A percentile compares a stretch with the other conserved stretches of the same genome.
Conservation (phyloP, 2,113 vertebrate genomes). For the Callopanchax toddi region DNA sequence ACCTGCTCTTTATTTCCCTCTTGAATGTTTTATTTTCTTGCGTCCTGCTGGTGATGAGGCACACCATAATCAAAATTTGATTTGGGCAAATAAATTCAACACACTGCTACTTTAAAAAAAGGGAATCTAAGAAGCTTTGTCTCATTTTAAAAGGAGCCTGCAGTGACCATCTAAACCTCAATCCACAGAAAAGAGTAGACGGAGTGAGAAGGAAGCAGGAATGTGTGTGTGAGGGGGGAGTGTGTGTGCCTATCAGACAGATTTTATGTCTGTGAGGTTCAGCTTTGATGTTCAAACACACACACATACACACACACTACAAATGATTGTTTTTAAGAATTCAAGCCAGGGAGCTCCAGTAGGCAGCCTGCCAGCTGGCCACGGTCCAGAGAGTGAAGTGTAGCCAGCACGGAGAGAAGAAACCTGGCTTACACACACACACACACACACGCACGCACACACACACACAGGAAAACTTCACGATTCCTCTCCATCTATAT, state of each 20-base stretch:
- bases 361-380: conserved; percentile 79
- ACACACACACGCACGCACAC: conserved; percentile 19
- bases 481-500: conserved; percentile 9
- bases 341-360: conserved; percentile 80
- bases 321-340: conserved; percentile 84
- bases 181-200: conserved; percentile 54
- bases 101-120: not conserved
- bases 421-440: conserved; percentile 61
- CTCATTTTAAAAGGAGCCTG: conserved; percentile 49
- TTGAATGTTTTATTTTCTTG: conserved; percentile 26
- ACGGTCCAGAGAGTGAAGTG: conserved; percentile 71
- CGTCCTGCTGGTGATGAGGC: conserved; percentile 20
- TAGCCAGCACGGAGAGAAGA: conserved; percentile 70
- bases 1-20: conserved; percentile 17
- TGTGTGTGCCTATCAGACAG: conserved; percentile 54
- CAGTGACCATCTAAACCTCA: conserved; percentile 57
- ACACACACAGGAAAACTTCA: conserved; percentile 6
- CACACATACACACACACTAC: conserved; percentile 66
- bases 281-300: conserved; percentile 75
- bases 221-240: conserved; percentile 15
- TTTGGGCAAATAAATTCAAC: conserved; percentile 13
- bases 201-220: conserved; percentile 29
- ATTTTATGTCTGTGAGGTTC: conserved; percentile 74
- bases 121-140: too few relatives aligned
- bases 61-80: conserved; percentile 31